phyloP scores from a whole-genome alignment of 64 coral and sea anemone species.

The Acropora yongei region DNA sequence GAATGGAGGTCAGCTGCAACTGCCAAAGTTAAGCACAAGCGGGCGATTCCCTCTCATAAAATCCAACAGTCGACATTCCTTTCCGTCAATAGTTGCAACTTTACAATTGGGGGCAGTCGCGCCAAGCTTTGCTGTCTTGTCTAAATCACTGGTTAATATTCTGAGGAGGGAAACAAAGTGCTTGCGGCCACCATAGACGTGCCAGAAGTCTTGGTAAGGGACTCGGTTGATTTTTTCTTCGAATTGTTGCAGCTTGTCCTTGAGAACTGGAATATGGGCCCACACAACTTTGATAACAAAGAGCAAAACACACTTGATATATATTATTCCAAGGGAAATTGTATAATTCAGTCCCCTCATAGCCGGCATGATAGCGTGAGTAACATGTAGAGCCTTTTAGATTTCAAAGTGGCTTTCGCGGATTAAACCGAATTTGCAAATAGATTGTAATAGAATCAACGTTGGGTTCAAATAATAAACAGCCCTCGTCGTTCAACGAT shows the following conservation, averaged over 20 bases:
- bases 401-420: neutral
- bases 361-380: neutral
- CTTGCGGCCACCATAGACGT: constrained; percentile 19
- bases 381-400: neutral
- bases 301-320: neutral
- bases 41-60: constrained; percentile 40
- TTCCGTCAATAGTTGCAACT: constrained; percentile 28
- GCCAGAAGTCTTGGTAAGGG: constrained; percentile 49
- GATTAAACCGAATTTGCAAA: neutral
- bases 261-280: neutral
- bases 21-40: constrained; percentile 66
- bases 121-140: constrained; percentile 47
- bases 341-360: neutral
- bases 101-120: constrained; percentile 19
- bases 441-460: neutral
- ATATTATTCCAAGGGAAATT: neutral
- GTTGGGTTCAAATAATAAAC: neutral
- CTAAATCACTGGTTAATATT: neutral
- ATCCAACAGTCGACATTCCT: constrained; percentile 2
- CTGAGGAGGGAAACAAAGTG: neutral
- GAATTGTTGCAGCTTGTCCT: neutral
- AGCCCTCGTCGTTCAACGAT: neutral
- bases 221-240: constrained; percentile 5
- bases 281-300: neutral
- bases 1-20: constrained; percentile 64